phyloP scores from a whole-genome alignment of 2,888 invertebrate genomes.

The Dione juno region DNA sequence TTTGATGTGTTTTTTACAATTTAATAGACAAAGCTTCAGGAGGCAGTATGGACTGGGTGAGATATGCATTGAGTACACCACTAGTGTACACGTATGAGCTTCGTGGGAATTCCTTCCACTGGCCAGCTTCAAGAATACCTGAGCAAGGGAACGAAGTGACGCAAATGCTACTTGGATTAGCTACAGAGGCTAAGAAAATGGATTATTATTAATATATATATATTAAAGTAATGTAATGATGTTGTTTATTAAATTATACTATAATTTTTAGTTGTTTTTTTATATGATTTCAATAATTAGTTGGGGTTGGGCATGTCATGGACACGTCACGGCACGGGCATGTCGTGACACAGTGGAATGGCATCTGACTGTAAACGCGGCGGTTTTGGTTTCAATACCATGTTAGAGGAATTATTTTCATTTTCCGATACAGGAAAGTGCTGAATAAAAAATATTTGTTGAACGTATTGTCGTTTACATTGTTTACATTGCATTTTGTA shows the following conservation, averaged over 20 bases:
- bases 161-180: constrained; percentile 83
- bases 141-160: constrained; percentile 86
- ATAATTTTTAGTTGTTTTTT: neutral
- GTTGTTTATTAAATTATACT: neutral
- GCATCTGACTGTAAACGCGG: too few species aligned
- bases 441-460: too few species aligned
- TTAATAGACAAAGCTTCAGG: constrained; percentile 70
- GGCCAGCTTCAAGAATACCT: constrained; percentile 86
- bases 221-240: neutral
- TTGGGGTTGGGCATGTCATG: too few species aligned
- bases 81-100: constrained; percentile 86
- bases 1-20: neutral
- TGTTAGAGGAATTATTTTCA: too few species aligned
- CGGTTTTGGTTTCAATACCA: too few species aligned
- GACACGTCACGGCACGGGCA: too few species aligned
- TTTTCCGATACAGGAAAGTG: too few species aligned
- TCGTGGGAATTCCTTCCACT: constrained; percentile 86
- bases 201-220: constrained; percentile 64
- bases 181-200: constrained; percentile 71
- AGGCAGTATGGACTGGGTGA: constrained; percentile 86
- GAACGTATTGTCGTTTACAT: too few species aligned
- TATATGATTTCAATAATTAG: too few species aligned
- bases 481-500: too few species aligned
- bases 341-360: too few species aligned
- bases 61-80: constrained; percentile 77